Evolutionary conservation across 2,888 invertebrate genomes (phyloP), one percentile per base, ranked within the genome.

Genomic region (Tipula helvola): DNA sequence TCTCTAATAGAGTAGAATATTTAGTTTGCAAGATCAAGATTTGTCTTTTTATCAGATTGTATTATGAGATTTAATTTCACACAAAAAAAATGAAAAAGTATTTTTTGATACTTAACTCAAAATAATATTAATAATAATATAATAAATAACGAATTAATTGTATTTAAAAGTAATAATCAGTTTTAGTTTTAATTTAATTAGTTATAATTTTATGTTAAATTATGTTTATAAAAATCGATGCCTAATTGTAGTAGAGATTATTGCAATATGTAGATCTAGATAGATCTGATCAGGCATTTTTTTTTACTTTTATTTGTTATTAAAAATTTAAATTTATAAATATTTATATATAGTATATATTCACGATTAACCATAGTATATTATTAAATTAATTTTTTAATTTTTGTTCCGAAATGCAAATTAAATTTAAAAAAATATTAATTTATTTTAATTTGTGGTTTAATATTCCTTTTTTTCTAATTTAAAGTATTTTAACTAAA

Each of bases 61-160:
- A 71, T 71, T 71, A 71, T 71, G 71, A 71, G 71, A 71, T 71
- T 71, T 71, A 71, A 71, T 71, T 71, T 71, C 71, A 71, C 71
- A 71, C 12, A 39, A 39, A 57, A 52, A 4, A 57, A 28, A 28
- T 28, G 28, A 28, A 12, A 71, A 28, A 71, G 71, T 71, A 71
- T 71, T 71, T 71, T 71, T 71, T 71, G 71, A 71, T 71, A 71
- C 71, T 71, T 71, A 71, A 71, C 71, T 28, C 71, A 28, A 18
- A 71, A 71, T 57, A 57, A 28, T 10, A 10, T 71, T 71, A 71
- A 28, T 71, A 71, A 71, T 71, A 71, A 71, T 71, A 28, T 28
- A 28, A 28, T 28, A 71, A 71, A 71, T 71, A 71, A 71, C 71
- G 71, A 71, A 71, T 12, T 71, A 71, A 71, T 71, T 71, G 71